Evolutionary conservation across 2,113 vertebrate genomes (phyloP), one percentile per base, ranked within the genome.

Genomic region (Tupaia tana): DNA sequence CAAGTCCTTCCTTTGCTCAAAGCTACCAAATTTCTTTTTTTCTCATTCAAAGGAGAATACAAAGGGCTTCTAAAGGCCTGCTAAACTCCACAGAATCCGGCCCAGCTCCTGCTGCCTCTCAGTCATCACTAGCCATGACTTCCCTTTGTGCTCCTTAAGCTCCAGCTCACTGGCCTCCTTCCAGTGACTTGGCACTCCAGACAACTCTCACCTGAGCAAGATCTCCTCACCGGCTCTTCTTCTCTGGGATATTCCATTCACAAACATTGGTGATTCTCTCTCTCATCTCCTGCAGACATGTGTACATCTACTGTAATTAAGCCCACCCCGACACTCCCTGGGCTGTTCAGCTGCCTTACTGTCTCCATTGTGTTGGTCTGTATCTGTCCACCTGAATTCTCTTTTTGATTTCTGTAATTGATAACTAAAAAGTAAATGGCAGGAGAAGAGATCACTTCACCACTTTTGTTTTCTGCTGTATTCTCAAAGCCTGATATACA

Each of bases 51-150:
- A 89, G 7, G 56, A 70, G 15, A 52, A 74, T 6, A 3, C 14
- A 63, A 63, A 31, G 11, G 59, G 15, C 2, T 54, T 24, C 19
- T 4, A 56, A 29, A 29, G 7, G 1, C 9, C 20, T 31, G 12
- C 4, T 5, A 3, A 29, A 31, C 58, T n/a, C 31, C 18, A 13
- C 24, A 59, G 1, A 16, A 31, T 31, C 22, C 2, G 2, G 3
- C 4, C 16, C 19, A 1, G 9, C 12, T 29, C 10, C 7, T 52
- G 1, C 10, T 1, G 13, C 22, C 3, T 54, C 13, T 82, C 79
- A 5, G 9, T 20, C 4, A 3, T 25, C 6, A 1, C 1, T 56
- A 9, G 6, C n/a, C 16, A 6, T 34, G 9, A 11, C 31, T 54
- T 7, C n/a, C 20, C 34, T 10, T 0, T 22, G 27, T 9, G 1